These are phyloP conservation scores for Limulus polyphemus DNA, from an alignment of 2,888 invertebrate species.

Conservation along the genomic window DNA sequence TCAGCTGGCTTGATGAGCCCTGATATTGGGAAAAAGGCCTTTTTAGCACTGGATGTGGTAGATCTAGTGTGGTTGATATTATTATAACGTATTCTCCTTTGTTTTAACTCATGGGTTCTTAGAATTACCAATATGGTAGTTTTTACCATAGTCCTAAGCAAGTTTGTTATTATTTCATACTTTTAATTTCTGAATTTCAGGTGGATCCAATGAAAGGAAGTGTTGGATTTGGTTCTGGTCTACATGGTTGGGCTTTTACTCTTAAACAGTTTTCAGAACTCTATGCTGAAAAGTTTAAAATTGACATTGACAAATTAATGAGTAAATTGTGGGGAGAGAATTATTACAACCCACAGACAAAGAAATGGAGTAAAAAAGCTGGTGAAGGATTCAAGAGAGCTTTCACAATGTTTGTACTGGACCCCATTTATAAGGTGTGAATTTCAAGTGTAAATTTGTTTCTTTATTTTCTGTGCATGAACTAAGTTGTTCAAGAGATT, in stretches of 20 bases:
- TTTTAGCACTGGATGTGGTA: no score
- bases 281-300: slow-evolving; percentile 98
- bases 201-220: slow-evolving; percentile 95
- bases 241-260: slow-evolving; percentile 99
- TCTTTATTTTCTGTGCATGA: no score
- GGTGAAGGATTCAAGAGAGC: slow-evolving; percentile 86
- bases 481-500: no score
- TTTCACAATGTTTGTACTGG: slow-evolving; percentile 97
- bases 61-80: no score
- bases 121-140: no score
- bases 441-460: no score
- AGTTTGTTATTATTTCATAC: no score
- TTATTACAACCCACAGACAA: slow-evolving; percentile 92
- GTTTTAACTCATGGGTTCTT: no score
- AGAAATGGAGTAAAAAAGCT: slow-evolving; percentile 94
- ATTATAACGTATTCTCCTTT: no score
- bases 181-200: slow-evolving; percentile 33
- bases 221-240: slow-evolving; percentile 98
- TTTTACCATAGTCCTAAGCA: no score
- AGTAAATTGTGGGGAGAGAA: slow-evolving; percentile 91
- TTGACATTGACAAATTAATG: slow-evolving; percentile 94
- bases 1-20: no score
- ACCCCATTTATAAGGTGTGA: slow-evolving; percentile 90
- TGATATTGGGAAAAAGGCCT: no score
- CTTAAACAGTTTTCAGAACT: slow-evolving; percentile 98